Base-by-base conservation (phyloP, 2,797 vertebrate species). In the Coccyzus lansbergi region DNA sequence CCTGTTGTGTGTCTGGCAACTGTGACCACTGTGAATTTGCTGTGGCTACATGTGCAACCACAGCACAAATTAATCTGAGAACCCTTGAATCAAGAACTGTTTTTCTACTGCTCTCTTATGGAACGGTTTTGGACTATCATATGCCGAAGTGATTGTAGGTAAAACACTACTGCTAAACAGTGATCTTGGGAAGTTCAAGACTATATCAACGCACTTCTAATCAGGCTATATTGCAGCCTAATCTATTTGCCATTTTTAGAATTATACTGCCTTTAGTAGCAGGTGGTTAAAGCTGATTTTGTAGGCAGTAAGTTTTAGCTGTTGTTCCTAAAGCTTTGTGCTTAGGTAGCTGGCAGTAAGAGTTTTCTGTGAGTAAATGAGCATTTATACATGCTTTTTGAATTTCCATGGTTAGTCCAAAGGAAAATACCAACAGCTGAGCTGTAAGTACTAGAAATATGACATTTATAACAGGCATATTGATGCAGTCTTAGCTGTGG, bases 391-490 rank as follows among this genome's bases (percentile, higher is more conserved):
- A 78, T 68, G 42, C 62, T 90, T 94, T 94, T 93, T 92, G 69
- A 91, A 93, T 96, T 95, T 93, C 88, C 86, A 65, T 80, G 86
- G 79, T 72, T 81, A 78, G 75, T 92, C 84, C 72, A 76, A 93
- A 95, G 90, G 70, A 90, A 97, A 96, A 93, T 77, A 55, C 89
- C 86, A 96, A 81, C 88, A 88, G 91, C 75, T 52, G 55, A 97
- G 81, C 64, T 88, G 74, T 91, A 93, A 90, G 95, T 77, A 56
- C 89, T 96, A 86, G 83, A 95, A 95, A 97, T 88, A 93, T 64
- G 81, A 88, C 80, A 79, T 83, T 93, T 91, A 91, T 92, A 95
- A 87, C 71, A 87, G 88, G 64, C 51, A 92, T 69, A 85, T 88
- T 87, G 92, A 91, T 82, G 59, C 74, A 94, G 72, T 58, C 80